Evolutionary conservation across 1,140 invertebrate genomes (phyloP), one percentile per base, ranked within the genome.

Genomic region (Drosophila miranda): DNA sequence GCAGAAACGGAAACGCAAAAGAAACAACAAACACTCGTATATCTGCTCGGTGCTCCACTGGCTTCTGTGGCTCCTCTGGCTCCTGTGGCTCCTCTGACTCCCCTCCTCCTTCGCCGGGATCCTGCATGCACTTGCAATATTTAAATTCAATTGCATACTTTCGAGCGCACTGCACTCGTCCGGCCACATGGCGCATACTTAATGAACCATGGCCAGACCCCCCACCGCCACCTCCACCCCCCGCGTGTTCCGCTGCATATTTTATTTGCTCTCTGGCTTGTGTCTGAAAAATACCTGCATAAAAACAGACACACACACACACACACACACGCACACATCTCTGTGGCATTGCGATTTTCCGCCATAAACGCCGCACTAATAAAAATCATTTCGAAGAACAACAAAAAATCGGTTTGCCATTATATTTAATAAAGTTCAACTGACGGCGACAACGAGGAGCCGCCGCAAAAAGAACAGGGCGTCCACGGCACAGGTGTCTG

Each of bases 61-160:
- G 19, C 19, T 19, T 1, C 19, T 1, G 0, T 19, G 19, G 19
- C 19, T 19, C 19, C 19, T 1, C 19, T 19, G 19, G 19, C 19
- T 16, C 16, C 16, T 16, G 8, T 19, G 19, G 19, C 19, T 16
- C 16, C 16, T 16, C 30, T 11, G 30, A 0, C 9, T 1, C 3
- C 3, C 9, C 34, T 26, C 4, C 23, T 26, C 11, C 19, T 23
- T 2, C 8, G 30, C n/a, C 45, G 50, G 51, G 56, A 60, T 19
- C 19, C 63, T 5, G 0, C 63, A 44, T 60, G 51, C 73, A 70
- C 82, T 87, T 86, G 83, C 82, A 82, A 86, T 87, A 86, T 86
- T 86, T 86, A 87, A 87, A 87, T 87, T 87, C 82, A 87, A 87
- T 87, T 87, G 82, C 78, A 87, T 69, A 78, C 74, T 87, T 86